Conservation (phyloP, 2,797 vertebrate genomes). For the Dendrocincla tyrannina region DNA sequence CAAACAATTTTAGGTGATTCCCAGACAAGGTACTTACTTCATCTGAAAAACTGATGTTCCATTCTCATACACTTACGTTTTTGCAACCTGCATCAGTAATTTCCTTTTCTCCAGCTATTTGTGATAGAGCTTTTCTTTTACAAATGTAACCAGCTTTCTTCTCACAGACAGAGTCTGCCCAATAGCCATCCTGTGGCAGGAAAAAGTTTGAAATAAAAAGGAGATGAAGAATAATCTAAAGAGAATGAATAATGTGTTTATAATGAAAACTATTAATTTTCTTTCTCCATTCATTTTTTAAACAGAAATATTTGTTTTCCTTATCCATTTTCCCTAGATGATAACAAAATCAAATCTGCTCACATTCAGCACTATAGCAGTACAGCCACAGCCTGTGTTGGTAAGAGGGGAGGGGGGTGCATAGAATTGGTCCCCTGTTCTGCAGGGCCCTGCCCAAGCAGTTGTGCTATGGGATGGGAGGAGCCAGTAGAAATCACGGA, state of each 20-base stretch:
- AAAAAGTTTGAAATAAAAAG: not conserved
- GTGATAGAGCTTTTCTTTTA: slow-evolving; percentile 81
- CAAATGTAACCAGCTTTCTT: slow-evolving; percentile 84
- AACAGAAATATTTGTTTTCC: not conserved
- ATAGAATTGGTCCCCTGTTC: not conserved
- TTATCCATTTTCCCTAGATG: not conserved
- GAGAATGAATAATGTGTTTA: not conserved
- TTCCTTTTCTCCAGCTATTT: slow-evolving; percentile 53
- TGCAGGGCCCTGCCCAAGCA: not conserved
- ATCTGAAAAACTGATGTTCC: rapidly evolving
- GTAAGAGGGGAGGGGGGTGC: not conserved
- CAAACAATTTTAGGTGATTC: not conserved
- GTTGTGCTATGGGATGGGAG: not conserved
- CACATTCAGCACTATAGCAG: not conserved
- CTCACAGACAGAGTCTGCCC: slow-evolving; percentile 87
- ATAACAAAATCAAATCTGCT: not conserved
- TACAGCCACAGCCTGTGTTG: rapidly evolving
- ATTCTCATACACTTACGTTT: slow-evolving; percentile 74
- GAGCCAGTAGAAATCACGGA: not conserved
- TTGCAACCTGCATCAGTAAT: slow-evolving; percentile 77
- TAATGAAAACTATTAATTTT: not conserved
- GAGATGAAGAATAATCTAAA: not conserved
- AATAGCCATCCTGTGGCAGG: slow-evolving; percentile 81
- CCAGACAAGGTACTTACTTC: not conserved
- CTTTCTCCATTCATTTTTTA: not conserved